Percentiles rank a stretch among this genome's conserved stretches.
Evolutionary conservation across 2,113 vertebrate genomes (phyloP).

Genomic region (Nicator chloris): DNA sequence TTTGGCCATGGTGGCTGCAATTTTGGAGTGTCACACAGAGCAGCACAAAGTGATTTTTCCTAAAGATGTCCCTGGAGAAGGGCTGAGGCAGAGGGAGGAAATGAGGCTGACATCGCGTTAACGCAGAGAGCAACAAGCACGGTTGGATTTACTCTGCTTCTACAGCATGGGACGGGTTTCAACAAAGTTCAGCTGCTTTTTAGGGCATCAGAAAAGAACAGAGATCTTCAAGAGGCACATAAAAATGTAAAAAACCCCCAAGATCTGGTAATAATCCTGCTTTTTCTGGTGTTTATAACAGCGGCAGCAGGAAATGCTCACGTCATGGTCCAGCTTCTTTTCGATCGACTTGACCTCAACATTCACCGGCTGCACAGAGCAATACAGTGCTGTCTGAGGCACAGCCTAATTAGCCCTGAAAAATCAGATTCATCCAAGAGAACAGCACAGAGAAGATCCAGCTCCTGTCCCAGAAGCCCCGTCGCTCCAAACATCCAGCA

Average conservation of each 20-base stretch:
- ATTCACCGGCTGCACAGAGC: background rate
- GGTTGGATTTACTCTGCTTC: background rate
- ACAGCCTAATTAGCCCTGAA: background rate
- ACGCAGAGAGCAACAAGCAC: background rate
- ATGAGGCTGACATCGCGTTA: rapidly evolving
- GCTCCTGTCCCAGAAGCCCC: background rate
- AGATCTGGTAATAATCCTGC: background rate
- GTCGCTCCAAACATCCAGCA: background rate
- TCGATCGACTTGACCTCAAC: background rate
- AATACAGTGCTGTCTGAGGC: background rate
- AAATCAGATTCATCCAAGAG: background rate
- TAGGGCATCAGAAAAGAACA: background rate
- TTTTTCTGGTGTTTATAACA: background rate
- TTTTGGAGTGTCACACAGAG: background rate
- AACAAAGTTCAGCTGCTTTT: background rate
- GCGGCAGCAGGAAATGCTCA: background rate
- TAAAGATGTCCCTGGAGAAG: background rate
- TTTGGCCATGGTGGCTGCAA: rapidly evolving
- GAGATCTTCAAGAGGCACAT: background rate
- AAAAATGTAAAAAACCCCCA: background rate
- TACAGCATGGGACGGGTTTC: background rate
- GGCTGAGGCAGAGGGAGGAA: background rate
- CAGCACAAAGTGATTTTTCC: background rate
- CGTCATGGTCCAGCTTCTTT: background rate
- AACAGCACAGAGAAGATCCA: background rate